A percentile compares a stretch with the other conserved stretches of the same genome.
phyloP scores from a whole-genome alignment of 2,113 vertebrate species.

The Canis aureus region DNA sequence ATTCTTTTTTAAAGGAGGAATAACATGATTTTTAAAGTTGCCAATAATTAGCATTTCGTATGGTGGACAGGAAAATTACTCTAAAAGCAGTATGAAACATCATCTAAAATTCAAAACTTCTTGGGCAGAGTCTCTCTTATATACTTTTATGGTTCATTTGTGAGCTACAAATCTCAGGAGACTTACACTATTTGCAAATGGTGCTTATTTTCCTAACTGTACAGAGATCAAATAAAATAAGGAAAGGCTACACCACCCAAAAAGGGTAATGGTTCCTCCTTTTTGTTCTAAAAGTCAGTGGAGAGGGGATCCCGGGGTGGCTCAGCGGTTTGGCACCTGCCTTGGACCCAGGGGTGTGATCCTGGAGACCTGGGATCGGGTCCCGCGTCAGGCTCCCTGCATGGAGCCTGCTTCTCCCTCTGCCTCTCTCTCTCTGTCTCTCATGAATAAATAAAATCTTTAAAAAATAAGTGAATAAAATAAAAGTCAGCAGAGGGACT shows the following conservation, averaged over 20 bases:
- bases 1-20: not conserved
- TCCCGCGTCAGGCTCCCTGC: too few species aligned
- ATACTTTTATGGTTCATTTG: conserved; percentile 30
- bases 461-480: too few species aligned
- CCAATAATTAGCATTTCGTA: not conserved
- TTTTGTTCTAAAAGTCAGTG: not conserved
- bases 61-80: conserved; percentile 21
- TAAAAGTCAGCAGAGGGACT: not conserved
- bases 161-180: conserved; percentile 28
- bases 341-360: too few species aligned
- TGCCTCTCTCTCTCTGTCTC: too few species aligned
- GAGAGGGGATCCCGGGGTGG: not conserved
- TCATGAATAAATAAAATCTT: too few species aligned
- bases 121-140: not conserved
- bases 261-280: not conserved
- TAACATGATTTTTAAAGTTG: conserved; percentile 47
- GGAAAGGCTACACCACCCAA: not conserved
- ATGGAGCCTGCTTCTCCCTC: too few species aligned
- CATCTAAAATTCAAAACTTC: conserved; percentile 52
- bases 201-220: not conserved
- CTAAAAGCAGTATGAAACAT: not conserved
- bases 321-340: too few species aligned
- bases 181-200: conserved; percentile 20
- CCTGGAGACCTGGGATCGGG: too few species aligned
- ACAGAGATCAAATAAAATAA: not conserved